Percentiles rank a stretch among this genome's conserved stretches.
Conservation (phyloP, 1,140 invertebrate genomes). For the Chrysomallon squamiferum region DNA sequence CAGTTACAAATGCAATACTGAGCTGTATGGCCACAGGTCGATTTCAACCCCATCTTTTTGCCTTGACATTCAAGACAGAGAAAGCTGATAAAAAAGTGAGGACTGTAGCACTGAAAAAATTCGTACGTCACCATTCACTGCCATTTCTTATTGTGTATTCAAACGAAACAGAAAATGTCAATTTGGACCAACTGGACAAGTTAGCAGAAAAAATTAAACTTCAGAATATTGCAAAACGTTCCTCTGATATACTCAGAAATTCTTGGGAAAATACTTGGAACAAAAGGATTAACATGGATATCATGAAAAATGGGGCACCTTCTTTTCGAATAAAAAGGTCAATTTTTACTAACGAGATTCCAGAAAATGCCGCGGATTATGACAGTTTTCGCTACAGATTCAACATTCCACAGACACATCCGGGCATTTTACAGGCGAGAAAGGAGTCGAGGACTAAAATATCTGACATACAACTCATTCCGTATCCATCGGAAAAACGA, state of each 20-base stretch:
- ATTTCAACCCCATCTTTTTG: conserved; percentile 45
- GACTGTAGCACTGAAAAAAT: conserved; percentile 39
- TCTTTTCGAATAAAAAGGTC: conserved; percentile 29
- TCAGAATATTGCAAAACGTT: neutral
- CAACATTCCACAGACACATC: conserved; percentile 47
- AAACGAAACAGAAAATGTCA: conserved; percentile 56
- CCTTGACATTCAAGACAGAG: conserved; percentile 45
- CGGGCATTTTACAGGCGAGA: conserved; percentile 47
- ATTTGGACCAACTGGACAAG: conserved; percentile 42
- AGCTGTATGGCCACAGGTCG: conserved; percentile 43
- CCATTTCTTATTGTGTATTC: conserved; percentile 64
- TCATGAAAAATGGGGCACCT: no score
- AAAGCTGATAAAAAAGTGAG: conserved; percentile 31
- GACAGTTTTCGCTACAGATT: conserved; percentile 28
- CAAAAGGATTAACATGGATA: neutral
- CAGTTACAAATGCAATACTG: conserved; percentile 48
- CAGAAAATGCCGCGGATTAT: conserved; percentile 49
- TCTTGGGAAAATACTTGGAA: neutral
- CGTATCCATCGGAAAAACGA: conserved; percentile 36
- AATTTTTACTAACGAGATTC: conserved; percentile 61
- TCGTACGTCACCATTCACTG: conserved; percentile 48
- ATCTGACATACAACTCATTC: conserved; percentile 35
- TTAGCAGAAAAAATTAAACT: conserved; percentile 33
- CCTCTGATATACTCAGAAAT: neutral
- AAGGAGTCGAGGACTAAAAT: conserved; percentile 36